phyloP scores from a whole-genome alignment of 2,888 invertebrate species.

The Cryptocephalus moraei region DNA sequence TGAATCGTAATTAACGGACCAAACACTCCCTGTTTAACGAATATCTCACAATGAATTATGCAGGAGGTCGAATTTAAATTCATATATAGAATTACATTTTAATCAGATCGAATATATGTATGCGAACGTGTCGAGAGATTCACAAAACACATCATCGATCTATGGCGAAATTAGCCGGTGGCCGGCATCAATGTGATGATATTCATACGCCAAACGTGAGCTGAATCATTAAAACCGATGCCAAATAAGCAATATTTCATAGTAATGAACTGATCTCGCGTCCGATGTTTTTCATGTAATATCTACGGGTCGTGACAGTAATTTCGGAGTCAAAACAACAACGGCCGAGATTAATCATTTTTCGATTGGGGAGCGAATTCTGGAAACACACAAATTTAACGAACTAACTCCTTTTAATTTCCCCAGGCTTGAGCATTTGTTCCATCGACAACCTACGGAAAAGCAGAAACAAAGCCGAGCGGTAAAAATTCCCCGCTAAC shows the following conservation, averaged over 20 bases:
- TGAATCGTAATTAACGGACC: neutral
- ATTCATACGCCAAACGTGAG: slow-evolving; percentile 27
- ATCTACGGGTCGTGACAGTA: slow-evolving; percentile 4
- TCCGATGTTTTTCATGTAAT: slow-evolving; percentile 6
- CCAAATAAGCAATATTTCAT: slow-evolving; percentile 27
- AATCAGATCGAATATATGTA: slow-evolving; percentile 27
- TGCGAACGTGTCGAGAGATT: slow-evolving; percentile 12
- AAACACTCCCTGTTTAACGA: neutral
- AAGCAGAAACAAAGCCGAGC: no score
- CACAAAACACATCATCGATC: slow-evolving; percentile 22
- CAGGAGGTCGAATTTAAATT: slow-evolving; percentile 22
- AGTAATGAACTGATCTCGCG: slow-evolving; percentile 19
- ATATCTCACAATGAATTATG: slow-evolving; percentile 12
- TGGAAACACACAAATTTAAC: no score
- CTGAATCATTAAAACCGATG: slow-evolving; percentile 28
- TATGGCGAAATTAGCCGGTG: slow-evolving; percentile 27
- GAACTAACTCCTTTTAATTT: no score
- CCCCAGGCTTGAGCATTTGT: no score
- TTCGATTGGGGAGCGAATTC: no score
- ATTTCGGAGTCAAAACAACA: neutral
- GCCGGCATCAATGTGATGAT: slow-evolving; percentile 28
- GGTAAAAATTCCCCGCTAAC: no score
- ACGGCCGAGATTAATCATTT: no score
- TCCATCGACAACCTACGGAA: no score
- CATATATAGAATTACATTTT: slow-evolving; percentile 31